Percentiles rank a stretch among this genome's conserved stretches.
Conservation (phyloP, 2,888 invertebrate species). For the Drosophila diplacantha region DNA sequence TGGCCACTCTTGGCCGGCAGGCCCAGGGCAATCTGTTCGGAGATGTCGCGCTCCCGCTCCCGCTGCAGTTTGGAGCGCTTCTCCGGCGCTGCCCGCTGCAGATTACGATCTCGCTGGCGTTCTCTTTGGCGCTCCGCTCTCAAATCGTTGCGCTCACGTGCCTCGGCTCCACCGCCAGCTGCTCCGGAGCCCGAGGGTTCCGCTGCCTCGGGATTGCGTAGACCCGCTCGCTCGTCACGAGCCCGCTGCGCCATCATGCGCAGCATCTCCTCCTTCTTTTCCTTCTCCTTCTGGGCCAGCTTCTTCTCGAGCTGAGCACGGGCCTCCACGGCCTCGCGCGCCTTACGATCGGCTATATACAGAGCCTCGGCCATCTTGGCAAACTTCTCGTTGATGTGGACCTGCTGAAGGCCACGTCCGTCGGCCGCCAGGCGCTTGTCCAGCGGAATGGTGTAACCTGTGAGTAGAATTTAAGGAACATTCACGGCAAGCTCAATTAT, state of each 20-base stretch:
- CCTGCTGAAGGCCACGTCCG: slow-evolving; percentile 96
- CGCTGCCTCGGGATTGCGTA: slow-evolving; percentile 77
- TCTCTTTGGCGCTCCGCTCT: slow-evolving; percentile 94
- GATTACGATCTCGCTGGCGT: slow-evolving; percentile 93
- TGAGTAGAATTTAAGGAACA: not conserved
- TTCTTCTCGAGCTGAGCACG: slow-evolving; percentile 97
- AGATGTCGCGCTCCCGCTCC: slow-evolving; percentile 96
- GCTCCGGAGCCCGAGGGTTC: slow-evolving; percentile 59
- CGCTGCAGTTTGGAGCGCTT: slow-evolving; percentile 92
- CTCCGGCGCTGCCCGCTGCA: slow-evolving; percentile 95
- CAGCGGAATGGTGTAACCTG: slow-evolving; percentile 91
- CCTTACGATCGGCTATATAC: slow-evolving; percentile 98
- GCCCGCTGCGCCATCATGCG: slow-evolving; percentile 96
- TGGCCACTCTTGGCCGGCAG: slow-evolving; percentile 88
- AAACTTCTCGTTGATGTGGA: slow-evolving; percentile 99
- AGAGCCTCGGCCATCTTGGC: slow-evolving; percentile 98
- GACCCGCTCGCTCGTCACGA: slow-evolving; percentile 94
- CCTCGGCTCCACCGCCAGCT: slow-evolving; percentile 73
- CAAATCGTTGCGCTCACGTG: slow-evolving; percentile 90
- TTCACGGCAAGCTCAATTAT: not conserved
- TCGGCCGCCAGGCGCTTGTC: slow-evolving; percentile 99
- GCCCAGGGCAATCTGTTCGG: slow-evolving; percentile 98
- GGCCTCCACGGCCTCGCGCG: slow-evolving; percentile 97
- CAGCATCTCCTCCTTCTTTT: slow-evolving; percentile 97
- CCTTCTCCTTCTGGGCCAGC: slow-evolving; percentile 98